Base-by-base conservation (phyloP, 2,797 vertebrate genomes). In the Perodicticus potto region DNA sequence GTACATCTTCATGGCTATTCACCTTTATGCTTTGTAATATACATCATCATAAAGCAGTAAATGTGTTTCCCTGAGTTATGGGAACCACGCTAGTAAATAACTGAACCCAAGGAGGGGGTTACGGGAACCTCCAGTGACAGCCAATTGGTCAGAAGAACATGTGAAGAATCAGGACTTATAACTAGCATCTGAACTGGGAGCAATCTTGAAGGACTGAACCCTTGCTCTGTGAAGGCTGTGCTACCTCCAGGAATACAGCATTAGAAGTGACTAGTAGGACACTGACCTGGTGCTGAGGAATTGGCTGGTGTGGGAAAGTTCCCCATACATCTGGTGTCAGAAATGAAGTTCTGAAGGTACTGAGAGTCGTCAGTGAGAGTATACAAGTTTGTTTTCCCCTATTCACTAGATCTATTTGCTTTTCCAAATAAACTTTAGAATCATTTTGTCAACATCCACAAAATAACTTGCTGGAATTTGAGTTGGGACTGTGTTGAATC, bases 401-500 rank as follows among this genome's bases (percentile, higher is more conserved):
- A 29, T 37, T 81, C 17, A 53, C 23, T 43, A 17, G 4, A 10
- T 70, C 27, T 93, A 49, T 91, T 73, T 65, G 53, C 13, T 59
- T 74, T 89, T 92, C 74, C 40, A 57, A 65, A 53, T 80, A 89
- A 59, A 94, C 32, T 57, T 86, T 34, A 59, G 22, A 89, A 87
- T 86, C 22, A 82, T 32, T 93, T 80, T 34, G n/a, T 10, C 29
- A 40, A 78, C 57, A 89, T 55, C 16, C 49, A 93, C 45, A 89
- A 89, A 95, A 77, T 88, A 93, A 76, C 22, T 45, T 77, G 61
- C 37, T 84, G 20, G 49, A 29, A 81, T 84, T 81, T 74, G 92
- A 53, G 76, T 17, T 86, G 61, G 53, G 27, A 84, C 29, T 81
- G n/a, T 95, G 23, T 25, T 92, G 49, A 92, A 86, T 43, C 59